Evolutionary conservation across 2,113 vertebrate species (phyloP).

Genomic region (Dermatemys mawii): DNA sequence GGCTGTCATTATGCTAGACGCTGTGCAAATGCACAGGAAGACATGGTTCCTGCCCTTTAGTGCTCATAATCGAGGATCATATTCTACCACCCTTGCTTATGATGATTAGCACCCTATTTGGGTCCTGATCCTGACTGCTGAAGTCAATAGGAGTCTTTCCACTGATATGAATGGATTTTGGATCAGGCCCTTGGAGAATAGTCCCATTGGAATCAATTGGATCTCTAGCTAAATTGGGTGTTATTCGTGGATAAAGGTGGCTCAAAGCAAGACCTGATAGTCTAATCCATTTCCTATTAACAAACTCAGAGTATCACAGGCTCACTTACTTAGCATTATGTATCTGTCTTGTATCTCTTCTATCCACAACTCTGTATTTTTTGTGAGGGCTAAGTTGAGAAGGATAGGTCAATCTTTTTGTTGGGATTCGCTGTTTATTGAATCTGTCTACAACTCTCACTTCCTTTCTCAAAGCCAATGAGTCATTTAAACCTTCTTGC

Average conservation of each 20-base stretch:
- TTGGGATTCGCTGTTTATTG: fast-evolving
- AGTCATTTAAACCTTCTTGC: neutral
- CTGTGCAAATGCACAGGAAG: neutral
- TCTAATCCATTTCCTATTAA: neutral
- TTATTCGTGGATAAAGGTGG: neutral
- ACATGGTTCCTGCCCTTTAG: neutral
- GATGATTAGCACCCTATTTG: neutral
- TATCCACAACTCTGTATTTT: neutral
- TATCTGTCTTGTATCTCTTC: neutral
- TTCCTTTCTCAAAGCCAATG: neutral
- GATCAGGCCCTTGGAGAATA: neutral
- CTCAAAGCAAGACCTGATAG: neutral
- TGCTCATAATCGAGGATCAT: neutral
- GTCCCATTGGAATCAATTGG: neutral
- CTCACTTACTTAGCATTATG: neutral
- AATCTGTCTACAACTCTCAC: neutral
- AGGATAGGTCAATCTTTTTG: neutral
- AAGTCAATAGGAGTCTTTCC: neutral
- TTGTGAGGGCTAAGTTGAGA: neutral
- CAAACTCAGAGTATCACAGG: neutral
- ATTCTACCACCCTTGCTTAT: neutral
- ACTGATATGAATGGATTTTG: neutral
- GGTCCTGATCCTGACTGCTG: neutral
- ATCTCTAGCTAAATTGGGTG: neutral
- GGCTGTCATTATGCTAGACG: neutral